Conservation (phyloP, 2,888 invertebrate species). For the Falcaria lacertinaria region DNA sequence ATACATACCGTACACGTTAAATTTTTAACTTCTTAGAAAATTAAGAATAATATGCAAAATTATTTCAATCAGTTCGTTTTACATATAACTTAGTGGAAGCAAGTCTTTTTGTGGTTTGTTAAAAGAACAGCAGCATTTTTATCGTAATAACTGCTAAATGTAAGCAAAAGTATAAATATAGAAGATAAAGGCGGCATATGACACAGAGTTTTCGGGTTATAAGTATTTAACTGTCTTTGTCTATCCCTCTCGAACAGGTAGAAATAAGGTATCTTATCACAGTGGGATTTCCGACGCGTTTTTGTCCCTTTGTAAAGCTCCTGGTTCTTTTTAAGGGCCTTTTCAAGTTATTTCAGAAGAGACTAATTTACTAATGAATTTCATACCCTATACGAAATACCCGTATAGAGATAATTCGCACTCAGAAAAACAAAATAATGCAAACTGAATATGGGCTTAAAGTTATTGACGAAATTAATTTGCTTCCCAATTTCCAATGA, state of each 20-base stretch:
- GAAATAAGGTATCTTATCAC: not conserved
- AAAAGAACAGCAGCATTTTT: not conserved
- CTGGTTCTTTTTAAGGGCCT: slow-evolving; percentile 14
- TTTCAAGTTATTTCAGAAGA: not conserved
- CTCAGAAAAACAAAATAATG: too few relatives aligned
- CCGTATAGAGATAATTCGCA: too few relatives aligned
- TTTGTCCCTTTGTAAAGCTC: slow-evolving; percentile 16
- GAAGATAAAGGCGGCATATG: not conserved
- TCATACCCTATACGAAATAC: too few relatives aligned
- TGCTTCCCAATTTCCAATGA: too few relatives aligned
- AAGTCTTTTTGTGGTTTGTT: too few relatives aligned
- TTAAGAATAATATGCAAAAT: too few relatives aligned
- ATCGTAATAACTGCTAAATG: not conserved
- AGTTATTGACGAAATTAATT: too few relatives aligned
- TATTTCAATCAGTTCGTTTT: too few relatives aligned
- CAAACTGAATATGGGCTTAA: too few relatives aligned
- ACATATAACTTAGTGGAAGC: too few relatives aligned
- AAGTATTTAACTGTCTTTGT: slow-evolving; percentile 1
- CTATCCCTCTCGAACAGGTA: not conserved
- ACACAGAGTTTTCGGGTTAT: slow-evolving; percentile 1
- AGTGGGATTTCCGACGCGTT: not conserved
- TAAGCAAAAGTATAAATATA: not conserved
- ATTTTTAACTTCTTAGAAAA: too few relatives aligned
- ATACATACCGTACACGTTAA: too few relatives aligned
- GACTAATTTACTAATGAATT: not conserved